Base-by-base conservation (phyloP, 2,888 invertebrate species). In the Athalia rosae region DNA sequence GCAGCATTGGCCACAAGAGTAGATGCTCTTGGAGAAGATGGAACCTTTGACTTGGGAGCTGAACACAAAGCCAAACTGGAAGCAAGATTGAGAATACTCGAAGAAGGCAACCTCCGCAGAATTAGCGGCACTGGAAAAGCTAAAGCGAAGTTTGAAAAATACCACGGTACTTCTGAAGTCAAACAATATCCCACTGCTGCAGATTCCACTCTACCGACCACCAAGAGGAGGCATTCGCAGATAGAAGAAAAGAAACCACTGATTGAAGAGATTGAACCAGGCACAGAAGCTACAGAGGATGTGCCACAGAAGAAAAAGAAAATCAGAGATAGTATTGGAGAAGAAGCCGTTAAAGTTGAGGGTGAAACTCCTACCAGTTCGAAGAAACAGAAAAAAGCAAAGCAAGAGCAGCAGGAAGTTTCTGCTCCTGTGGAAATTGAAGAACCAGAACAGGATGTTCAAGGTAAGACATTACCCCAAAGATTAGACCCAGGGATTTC, bases 11-110 rank as follows among this genome's bases (percentile, higher is more conserved):
- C 97, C 0, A 96, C 97, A 0, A 93, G 99, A 84, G 95, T 98
- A 0, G 99, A 99, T 90, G 99, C 99, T 0, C 93, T 99, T 28
- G 98, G 98, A 0, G 99, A 99, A 88, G 98, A 97, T 59, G 93
- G 93, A 0, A 91, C 91, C 0, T 94, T 95, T 83, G 96, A 97
- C 80, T 90, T 99, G 45, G 99, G 99, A 4, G 94, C 95, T 0
- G 96, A 96, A 84, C 97, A 98, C 87, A 95, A 96, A 87, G 97
- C 96, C 0, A 97, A 96, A 88, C 90, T 99, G 77, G 98, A 99
- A 90, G 92, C 93, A 2, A 92, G 95, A 77, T 88, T 99, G 74
- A 90, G 94, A 81, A 86, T 97, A 80, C 91, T 99, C 63, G 98
- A 98, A 88, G 97, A 97, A 86, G 97, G 97, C 0, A 96, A 96